Conservation (phyloP, 2,113 vertebrate species). For the Hippolais icterina region DNA sequence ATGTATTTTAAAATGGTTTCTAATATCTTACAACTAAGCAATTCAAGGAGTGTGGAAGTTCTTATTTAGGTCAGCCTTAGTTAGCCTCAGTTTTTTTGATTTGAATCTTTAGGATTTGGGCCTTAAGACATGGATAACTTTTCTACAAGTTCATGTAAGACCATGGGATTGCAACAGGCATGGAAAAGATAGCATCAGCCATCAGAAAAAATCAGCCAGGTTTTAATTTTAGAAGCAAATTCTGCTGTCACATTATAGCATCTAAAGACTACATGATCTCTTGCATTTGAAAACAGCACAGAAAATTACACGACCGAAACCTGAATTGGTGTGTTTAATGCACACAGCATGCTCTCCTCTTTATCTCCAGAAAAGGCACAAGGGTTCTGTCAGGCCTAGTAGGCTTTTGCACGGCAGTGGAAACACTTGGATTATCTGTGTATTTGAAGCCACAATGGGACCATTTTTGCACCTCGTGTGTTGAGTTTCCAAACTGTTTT, state of each 20-base stretch:
- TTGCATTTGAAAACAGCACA: slow-evolving; percentile 40
- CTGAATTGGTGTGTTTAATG: background rate
- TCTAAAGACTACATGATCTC: background rate
- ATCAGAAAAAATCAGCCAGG: slow-evolving; percentile 31
- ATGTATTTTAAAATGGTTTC: background rate
- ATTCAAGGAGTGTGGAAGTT: background rate
- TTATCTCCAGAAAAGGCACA: background rate
- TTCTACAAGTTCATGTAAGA: background rate
- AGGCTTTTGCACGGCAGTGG: background rate
- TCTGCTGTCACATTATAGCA: slow-evolving; percentile 49
- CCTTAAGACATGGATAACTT: background rate
- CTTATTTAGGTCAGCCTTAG: background rate
- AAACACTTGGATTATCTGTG: background rate
- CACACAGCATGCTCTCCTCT: background rate
- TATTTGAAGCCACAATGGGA: background rate
- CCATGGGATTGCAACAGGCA: background rate
- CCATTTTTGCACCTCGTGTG: background rate
- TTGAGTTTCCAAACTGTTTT: background rate
- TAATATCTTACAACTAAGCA: background rate
- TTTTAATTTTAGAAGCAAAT: slow-evolving; percentile 58
- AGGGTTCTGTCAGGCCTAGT: background rate
- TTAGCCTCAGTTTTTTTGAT: background rate
- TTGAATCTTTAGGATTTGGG: background rate
- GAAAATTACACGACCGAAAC: background rate
- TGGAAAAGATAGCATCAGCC: background rate